Base-by-base conservation (phyloP, 2,888 invertebrate genomes). In the Polietes domitor region DNA sequence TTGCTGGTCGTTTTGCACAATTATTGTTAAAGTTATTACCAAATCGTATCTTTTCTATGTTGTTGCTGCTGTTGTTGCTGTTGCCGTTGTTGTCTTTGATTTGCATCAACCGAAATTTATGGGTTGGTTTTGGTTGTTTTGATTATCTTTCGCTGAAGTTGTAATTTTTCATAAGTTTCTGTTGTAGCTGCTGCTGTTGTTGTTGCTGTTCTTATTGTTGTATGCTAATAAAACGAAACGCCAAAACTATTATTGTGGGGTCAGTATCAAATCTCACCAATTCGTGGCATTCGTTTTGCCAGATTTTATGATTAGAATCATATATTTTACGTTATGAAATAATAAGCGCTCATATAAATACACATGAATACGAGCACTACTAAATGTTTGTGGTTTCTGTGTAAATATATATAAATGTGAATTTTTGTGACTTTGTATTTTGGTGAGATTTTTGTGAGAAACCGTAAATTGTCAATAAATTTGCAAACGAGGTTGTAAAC, bases 81-180 rank as follows among this genome's bases (percentile, higher is more conserved):
- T 24, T 55, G 50, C 19, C 15, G 32, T 72, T 55, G 55, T 58
- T 58, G 72, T 58, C 32, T n/a, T 58, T 65, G 37, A 17, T 68
- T 72, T 74, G 28, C 71, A 80, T 78, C 78, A 55, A n/a, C 68
- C 17, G 73, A 78, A 81, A 81, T 81, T 84, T 81, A 84, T 84
- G 84, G 84, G 84, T 84, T 84, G 81, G 84, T 70, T 81, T 68
- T 84, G 79, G 78, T 73, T 76, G 72, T 81, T 81, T 73, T 76
- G 84, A 84, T 84, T 84, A 84, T 84, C 84, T 78, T 81, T 83
- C 78, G 50, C 55, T 78, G 50, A 65, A 37, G 28, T 81, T 65
- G 84, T 79, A 81, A 84, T 84, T 81, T 84, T 84, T 81, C 78
- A 81, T 78, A 71, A 72, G 65, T 41, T 76, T 28, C 10, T 37